phyloP scores from a whole-genome alignment of 2,113 vertebrate species.

The Zingel zingel region DNA sequence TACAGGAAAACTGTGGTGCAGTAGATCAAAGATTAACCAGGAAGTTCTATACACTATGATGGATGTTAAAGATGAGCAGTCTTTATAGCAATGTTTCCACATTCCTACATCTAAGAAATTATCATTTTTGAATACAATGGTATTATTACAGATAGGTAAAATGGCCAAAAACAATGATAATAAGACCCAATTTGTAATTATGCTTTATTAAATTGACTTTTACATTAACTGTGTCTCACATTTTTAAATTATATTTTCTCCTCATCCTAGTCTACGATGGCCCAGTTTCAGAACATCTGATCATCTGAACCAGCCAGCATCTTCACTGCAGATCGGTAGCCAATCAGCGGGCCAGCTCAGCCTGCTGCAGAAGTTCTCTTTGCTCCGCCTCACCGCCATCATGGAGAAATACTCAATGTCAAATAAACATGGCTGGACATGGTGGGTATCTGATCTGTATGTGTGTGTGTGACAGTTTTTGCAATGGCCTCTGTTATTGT shows the following conservation, averaged over 20 bases:
- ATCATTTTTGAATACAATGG: background rate
- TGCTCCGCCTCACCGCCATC: conserved; percentile 96
- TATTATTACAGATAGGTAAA: background rate
- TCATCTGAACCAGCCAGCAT: conserved; percentile 84
- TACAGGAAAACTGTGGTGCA: background rate
- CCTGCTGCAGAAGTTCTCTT: conserved; percentile 94
- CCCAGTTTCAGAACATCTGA: conserved; percentile 93
- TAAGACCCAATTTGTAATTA: background rate
- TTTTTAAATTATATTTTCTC: conserved; percentile 14
- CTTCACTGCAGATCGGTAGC: conserved; percentile 90
- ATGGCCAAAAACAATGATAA: conserved; percentile 2
- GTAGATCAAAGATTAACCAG: background rate
- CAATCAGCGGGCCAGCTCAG: conserved; percentile 95
- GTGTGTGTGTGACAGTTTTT: background rate
- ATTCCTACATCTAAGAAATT: background rate
- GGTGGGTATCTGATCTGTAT: conserved; percentile 82
- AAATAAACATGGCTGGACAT: conserved; percentile 97
- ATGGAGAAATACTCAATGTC: conserved; percentile 98
- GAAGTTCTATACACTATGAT: background rate
- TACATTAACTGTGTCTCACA: background rate
- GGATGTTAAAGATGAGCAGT: background rate
- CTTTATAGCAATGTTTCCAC: too few species aligned
- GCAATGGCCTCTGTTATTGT: background rate
- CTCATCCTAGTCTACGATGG: conserved; percentile 86
- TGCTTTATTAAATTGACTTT: conserved; percentile 8